These are phyloP conservation scores for Heliconius nattereri DNA, from an alignment of 1,140 invertebrate species.

Conservation along the genomic window DNA sequence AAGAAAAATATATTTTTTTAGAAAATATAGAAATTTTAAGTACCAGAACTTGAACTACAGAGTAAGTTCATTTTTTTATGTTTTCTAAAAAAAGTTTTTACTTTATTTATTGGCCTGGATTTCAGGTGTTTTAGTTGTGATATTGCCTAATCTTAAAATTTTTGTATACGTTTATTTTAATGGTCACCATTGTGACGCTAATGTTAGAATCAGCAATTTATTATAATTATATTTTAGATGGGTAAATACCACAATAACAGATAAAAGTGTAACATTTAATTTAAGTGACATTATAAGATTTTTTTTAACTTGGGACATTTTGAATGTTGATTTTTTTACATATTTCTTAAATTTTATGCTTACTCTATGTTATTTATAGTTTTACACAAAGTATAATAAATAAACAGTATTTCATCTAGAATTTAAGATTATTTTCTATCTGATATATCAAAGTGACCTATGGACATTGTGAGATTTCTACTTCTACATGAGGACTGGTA, in stretches of 20 bases:
- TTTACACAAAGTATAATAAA: slow-evolving; percentile 69
- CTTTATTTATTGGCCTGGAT: slow-evolving; percentile 68
- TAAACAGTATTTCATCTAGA: slow-evolving; percentile 77
- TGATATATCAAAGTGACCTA: slow-evolving; percentile 39
- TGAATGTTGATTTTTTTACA: slow-evolving; percentile 65
- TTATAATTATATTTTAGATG: slow-evolving; percentile 62
- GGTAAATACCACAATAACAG: slow-evolving; percentile 56
- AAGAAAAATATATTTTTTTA: too few relatives aligned
- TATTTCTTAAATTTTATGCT: slow-evolving; percentile 53
- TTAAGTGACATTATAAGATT: slow-evolving; percentile 42
- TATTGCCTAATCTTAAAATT: slow-evolving; percentile 75
- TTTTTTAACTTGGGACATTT: slow-evolving; percentile 48
- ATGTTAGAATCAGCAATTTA: slow-evolving; percentile 66
- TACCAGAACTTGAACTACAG: too few relatives aligned
- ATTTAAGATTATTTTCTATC: slow-evolving; percentile 59
- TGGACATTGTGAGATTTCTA: slow-evolving; percentile 53
- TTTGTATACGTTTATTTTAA: slow-evolving; percentile 79
- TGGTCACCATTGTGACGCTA: slow-evolving; percentile 71
- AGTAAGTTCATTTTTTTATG: too few relatives aligned
- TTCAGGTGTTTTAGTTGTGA: slow-evolving; percentile 75
- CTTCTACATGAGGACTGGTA: slow-evolving; percentile 58
- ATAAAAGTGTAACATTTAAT: slow-evolving; percentile 52
- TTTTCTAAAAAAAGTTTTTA: slow-evolving; percentile 17
- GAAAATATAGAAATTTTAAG: too few relatives aligned
- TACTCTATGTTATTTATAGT: slow-evolving; percentile 65